Evolutionary conservation across 2,113 vertebrate genomes (phyloP).

Genomic region (human (Homo sapiens)): GRCh38 chr1:105691501-105692000

Average conservation of each 20-base stretch:
- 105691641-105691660: fast-evolving
- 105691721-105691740: background rate
- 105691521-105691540: background rate
- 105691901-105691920: background rate
- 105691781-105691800: background rate
- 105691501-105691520: background rate
- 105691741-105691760: background rate
- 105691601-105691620: background rate
- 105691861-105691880: background rate
- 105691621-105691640: fast-evolving
- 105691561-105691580: background rate
- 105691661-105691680: background rate
- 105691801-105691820: background rate
- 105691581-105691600: background rate
- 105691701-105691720: background rate
- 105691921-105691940: background rate
- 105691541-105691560: background rate
- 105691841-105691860: background rate
- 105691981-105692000: background rate
- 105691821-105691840: background rate
- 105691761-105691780: background rate
- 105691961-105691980: background rate
- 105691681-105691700: background rate
- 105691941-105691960: background rate
- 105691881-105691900: background rate